Conservation (phyloP, 2,888 invertebrate genomes). For the Pammene fasciana region DNA sequence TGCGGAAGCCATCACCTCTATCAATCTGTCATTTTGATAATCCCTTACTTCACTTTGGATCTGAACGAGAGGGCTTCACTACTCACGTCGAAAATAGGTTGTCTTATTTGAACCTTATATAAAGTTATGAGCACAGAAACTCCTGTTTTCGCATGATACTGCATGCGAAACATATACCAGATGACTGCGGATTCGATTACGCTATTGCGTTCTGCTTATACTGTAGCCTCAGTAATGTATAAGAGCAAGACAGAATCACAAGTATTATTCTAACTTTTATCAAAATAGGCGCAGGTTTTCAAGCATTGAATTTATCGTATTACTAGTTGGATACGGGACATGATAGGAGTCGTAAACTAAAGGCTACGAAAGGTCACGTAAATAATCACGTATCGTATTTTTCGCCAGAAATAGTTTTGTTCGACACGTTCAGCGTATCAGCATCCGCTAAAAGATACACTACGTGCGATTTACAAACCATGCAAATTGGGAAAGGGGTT, state of each 20-base stretch:
- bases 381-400: conserved; percentile 34
- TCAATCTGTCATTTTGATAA: conserved; percentile 1
- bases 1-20: background rate
- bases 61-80: conserved; percentile 1
- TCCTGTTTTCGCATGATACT: background rate
- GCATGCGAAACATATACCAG: background rate
- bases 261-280: background rate
- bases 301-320: conserved; percentile 24
- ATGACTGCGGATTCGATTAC: background rate
- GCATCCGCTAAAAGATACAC: conserved; percentile 27
- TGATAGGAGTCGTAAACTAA: conserved; percentile 29
- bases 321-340: conserved; percentile 18
- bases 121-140: background rate
- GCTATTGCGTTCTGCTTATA: too few relatives aligned
- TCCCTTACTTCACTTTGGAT: background rate
- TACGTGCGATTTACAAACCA: conserved; percentile 29
- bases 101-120: background rate
- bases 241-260: background rate
- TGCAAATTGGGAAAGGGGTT: conserved; percentile 18
- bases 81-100: background rate
- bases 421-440: conserved; percentile 30
- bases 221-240: too few relatives aligned
- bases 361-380: conserved; percentile 35
- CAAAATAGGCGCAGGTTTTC: background rate
- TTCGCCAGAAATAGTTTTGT: conserved; percentile 27